Evolutionary conservation across 2,888 invertebrate genomes (phyloP), one percentile per base, ranked within the genome.

Genomic region (Caenorhabditis plicata): DNA sequence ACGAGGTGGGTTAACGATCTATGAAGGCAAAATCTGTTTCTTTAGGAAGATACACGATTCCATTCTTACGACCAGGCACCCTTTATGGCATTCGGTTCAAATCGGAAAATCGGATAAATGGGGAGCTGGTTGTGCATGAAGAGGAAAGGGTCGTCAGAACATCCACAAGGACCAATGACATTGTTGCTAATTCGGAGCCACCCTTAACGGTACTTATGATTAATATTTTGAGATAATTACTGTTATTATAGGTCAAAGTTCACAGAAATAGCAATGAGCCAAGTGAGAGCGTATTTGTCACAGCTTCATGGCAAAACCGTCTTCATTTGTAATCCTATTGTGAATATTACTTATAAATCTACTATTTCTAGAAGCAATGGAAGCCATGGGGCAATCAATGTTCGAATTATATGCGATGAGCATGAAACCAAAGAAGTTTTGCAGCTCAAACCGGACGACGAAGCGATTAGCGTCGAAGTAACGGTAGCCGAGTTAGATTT

Each of bases 31-130:
- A 23, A 40, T 20, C 7, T 40, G 23, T 23, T 60, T 2, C 5
- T 64, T 54, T 53, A 75, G 78, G 78, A 7, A 62, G 75, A 13
- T 79, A 79, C 56, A 80, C 78, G 3, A 71, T 79, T 38, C 76
- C 74, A 39, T 79, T 76, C 45, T 65, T 79, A 22, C 68, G 67
- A 23, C 79, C 79, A 1, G 71, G 71, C 39, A 64, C 64, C 15
- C 77, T 73, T 72, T 79, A 79, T 31, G 79, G 79, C 0, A 56
- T 79, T 17, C 32, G 56, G 8, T 72, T 65, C 43, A 43, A 56
- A 36, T 62, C 64, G 43, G 70, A 70, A 27, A 66, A 69, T 29
- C 27, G 40, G 36, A 54, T 64, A 3, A 44, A 64, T 13, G 57
- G 56, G 3, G 36, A 32, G 17, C 42, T 32, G 20, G 46, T 64